Conservation (phyloP, 2,113 vertebrate species). For the Polypterus senegalus region DNA sequence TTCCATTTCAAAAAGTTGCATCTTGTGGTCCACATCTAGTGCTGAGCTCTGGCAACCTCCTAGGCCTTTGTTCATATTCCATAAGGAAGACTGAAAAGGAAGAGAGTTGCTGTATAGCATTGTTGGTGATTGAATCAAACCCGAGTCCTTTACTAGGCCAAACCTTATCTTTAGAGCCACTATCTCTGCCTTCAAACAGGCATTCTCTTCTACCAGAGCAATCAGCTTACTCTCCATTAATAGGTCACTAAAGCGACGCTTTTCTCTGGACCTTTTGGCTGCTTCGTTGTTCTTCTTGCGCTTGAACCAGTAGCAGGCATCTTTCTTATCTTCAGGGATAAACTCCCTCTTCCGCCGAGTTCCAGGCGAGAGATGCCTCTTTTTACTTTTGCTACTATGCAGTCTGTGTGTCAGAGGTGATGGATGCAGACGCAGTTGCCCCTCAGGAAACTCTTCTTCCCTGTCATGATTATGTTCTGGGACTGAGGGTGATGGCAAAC, state of each 20-base stretch:
- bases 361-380: conserved; percentile 1
- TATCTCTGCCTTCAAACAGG: conserved; percentile 36
- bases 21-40: no score
- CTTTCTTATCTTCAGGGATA: conserved; percentile 36
- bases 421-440: not conserved
- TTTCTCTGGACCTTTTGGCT: conserved; percentile 47
- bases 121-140: not conserved
- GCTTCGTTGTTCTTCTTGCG: conserved; percentile 52
- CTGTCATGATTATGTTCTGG: conserved; percentile 10
- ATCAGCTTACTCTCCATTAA: conserved; percentile 43
- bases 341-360: conserved; percentile 41
- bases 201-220: conserved; percentile 46
- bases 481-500: conserved; percentile 15
- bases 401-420: conserved; percentile 10
- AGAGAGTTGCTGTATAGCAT: not conserved
- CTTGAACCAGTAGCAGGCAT: conserved; percentile 49
- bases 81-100: conserved; percentile 13
- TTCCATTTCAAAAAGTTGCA: no score
- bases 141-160: conserved; percentile 3
- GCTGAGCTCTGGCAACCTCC: no score
- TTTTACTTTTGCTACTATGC: conserved; percentile 13
- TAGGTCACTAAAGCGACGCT: conserved; percentile 35
- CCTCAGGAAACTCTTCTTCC: not conserved
- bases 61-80: not conserved
- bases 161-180: conserved; percentile 32